phyloP scores from a whole-genome alignment of 2,797 vertebrate species.

The Malacoctenus gilli region DNA sequence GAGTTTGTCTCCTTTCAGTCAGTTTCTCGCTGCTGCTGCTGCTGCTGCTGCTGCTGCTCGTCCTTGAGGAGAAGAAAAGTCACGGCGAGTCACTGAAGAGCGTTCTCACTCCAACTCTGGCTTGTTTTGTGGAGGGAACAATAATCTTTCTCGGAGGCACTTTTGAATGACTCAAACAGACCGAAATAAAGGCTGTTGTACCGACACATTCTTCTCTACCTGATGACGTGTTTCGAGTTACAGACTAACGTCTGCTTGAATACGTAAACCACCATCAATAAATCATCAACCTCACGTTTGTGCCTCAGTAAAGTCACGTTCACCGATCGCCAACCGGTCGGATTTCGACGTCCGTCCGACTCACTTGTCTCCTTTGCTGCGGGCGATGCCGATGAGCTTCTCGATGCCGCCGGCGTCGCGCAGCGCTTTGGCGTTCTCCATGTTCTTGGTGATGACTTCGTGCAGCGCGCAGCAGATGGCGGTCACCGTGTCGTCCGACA shows the following conservation, averaged over 20 bases:
- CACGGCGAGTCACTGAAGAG: background rate
- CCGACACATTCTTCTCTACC: no score
- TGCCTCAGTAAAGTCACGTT: no score
- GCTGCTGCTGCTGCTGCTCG: no score
- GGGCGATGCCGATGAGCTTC: slow-evolving; percentile 97
- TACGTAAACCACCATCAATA: no score
- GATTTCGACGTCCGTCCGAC: slow-evolving; percentile 50
- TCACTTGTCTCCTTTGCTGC: slow-evolving; percentile 99
- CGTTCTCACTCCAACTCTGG: background rate
- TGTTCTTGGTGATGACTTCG: slow-evolving; percentile 99
- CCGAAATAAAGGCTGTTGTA: no score
- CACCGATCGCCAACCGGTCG: no score
- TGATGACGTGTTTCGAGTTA: no score
- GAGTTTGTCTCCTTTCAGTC: no score
- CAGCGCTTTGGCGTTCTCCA: slow-evolving; percentile 99
- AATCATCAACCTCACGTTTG: no score
- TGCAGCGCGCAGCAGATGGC: slow-evolving; percentile 98
- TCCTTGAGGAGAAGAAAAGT: background rate
- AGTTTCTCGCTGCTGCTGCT: no score
- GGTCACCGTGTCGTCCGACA: slow-evolving; percentile 98
- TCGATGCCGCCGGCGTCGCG: slow-evolving; percentile 97
- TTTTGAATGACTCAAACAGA: background rate
- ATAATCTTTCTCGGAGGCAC: background rate
- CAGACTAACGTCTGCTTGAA: no score
- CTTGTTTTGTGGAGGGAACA: slow-evolving; percentile 1